A percentile compares a stretch with the other conserved stretches of the same genome.
phyloP scores from a whole-genome alignment of 1,140 invertebrate genomes.

The Aphidius gifuensis region DNA sequence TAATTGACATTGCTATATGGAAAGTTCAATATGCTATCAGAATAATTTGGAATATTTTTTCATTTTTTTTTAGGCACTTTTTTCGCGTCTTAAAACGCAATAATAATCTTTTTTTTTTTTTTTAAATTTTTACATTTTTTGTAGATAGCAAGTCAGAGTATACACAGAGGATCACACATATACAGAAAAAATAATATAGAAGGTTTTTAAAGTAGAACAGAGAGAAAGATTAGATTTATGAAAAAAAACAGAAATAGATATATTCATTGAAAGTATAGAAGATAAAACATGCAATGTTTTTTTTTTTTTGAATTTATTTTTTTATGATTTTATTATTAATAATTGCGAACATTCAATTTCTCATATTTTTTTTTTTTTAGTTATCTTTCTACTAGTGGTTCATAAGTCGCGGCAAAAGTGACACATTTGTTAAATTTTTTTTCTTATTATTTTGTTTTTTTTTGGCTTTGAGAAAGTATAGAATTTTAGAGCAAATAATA shows the following conservation, averaged over 20 bases:
- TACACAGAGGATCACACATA: conserved; percentile 15
- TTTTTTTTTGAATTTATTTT: no score
- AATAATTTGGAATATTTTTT: conserved; percentile 30
- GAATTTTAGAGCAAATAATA: neutral
- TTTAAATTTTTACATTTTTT: conserved; percentile 1
- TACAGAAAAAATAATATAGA: neutral
- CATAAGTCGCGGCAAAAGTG: neutral
- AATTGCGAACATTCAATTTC: conserved; percentile 19
- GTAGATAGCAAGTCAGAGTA: neutral
- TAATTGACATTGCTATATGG: conserved; percentile 22
- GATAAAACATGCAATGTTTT: conserved; percentile 2
- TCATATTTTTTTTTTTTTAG: neutral
- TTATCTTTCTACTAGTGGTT: conserved; percentile 7
- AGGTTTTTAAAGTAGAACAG: conserved; percentile 16
- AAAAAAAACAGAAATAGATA: conserved; percentile 12
- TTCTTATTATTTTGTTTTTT: neutral
- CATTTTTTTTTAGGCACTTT: conserved; percentile 36
- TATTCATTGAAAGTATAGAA: neutral
- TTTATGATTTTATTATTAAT: conserved; percentile 16
- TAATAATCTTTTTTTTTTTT: conserved; percentile 17
- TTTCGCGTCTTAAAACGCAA: conserved; percentile 25
- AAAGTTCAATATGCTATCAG: conserved; percentile 24
- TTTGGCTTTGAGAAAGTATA: neutral
- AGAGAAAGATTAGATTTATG: conserved; percentile 15
- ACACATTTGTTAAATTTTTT: neutral